A percentile compares a stretch with the other conserved stretches of the same genome.
These are phyloP conservation scores for Cyprinodon variegatus DNA, from an alignment of 2,113 vertebrate species.

Conservation along the genomic window DNA sequence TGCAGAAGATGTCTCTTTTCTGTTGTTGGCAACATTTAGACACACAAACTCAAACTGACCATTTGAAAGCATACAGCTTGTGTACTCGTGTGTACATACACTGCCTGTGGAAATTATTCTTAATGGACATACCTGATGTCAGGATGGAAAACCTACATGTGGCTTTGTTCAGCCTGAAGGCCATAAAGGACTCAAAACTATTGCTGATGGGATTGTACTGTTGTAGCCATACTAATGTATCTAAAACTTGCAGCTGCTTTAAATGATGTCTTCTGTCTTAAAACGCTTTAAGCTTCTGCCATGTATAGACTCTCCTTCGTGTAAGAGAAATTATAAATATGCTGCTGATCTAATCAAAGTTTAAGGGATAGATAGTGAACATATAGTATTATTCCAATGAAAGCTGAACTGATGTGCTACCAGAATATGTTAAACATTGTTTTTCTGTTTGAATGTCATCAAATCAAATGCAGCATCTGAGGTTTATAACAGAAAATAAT, in stretches of 20 bases:
- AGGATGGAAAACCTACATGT: constrained; percentile 10
- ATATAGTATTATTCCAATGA: constrained; percentile 34
- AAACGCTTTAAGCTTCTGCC: constrained; percentile 63
- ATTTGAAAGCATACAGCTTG: constrained; percentile 9
- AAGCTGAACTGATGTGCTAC: constrained; percentile 28
- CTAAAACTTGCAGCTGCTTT: constrained; percentile 55
- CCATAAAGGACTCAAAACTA: constrained; percentile 26
- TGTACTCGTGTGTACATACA: constrained; percentile 22
- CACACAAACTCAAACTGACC: neutral
- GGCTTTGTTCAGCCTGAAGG: constrained; percentile 18
- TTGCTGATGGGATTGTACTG: constrained; percentile 31
- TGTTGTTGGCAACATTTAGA: constrained; percentile 11
- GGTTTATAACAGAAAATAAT: constrained; percentile 27
- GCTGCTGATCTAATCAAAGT: constrained; percentile 33
- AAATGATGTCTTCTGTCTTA: constrained; percentile 66
- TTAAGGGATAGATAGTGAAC: constrained; percentile 11
- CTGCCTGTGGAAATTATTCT: constrained; percentile 15
- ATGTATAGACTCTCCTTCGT: constrained; percentile 44
- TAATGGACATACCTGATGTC: constrained; percentile 1
- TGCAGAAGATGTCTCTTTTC: constrained; percentile 14
- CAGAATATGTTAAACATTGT: constrained; percentile 32
- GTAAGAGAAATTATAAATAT: constrained; percentile 51
- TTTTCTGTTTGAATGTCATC: constrained; percentile 54
- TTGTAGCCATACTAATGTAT: constrained; percentile 65
- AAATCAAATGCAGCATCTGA: constrained; percentile 31